Percentiles rank a stretch among this genome's conserved stretches.
Conservation (phyloP, 2,797 vertebrate species). For the Gephyroberyx darwinii region DNA sequence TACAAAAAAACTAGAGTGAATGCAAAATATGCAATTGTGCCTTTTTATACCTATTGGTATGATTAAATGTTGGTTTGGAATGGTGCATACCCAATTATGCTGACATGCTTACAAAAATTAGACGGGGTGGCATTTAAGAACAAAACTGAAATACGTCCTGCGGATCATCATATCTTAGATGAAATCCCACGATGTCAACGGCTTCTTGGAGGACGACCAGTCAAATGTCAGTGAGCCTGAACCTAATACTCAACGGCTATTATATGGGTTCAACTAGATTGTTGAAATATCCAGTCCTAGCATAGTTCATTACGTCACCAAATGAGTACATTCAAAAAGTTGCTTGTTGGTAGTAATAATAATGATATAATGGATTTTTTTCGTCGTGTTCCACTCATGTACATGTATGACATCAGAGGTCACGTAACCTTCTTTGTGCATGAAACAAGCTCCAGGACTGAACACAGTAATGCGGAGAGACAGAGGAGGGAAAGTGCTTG, state of each 20-base stretch:
- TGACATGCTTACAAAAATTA: constrained; percentile 85
- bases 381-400: constrained; percentile 70
- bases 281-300: constrained; percentile 72
- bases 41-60: constrained; percentile 99
- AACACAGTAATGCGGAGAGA: constrained; percentile 56
- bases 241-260: constrained; percentile 57
- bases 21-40: constrained; percentile 99
- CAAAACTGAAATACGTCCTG: constrained; percentile 66
- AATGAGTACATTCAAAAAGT: constrained; percentile 73
- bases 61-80: constrained; percentile 90
- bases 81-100: constrained; percentile 83
- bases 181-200: constrained; percentile 83
- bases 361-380: constrained; percentile 69
- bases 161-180: constrained; percentile 87
- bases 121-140: constrained; percentile 82
- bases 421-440: constrained; percentile 70
- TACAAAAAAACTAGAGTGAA: constrained; percentile 86
- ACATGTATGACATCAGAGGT: constrained; percentile 72
- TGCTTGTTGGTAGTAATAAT: constrained; percentile 75
- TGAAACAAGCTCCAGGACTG: constrained; percentile 71
- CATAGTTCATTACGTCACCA: constrained; percentile 66
- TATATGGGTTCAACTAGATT: constrained; percentile 63
- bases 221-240: constrained; percentile 80
- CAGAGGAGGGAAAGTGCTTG: constrained; percentile 31
- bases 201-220: constrained; percentile 87